Conservation (phyloP, 2,797 vertebrate species). For the Esox masquinongy region DNA sequence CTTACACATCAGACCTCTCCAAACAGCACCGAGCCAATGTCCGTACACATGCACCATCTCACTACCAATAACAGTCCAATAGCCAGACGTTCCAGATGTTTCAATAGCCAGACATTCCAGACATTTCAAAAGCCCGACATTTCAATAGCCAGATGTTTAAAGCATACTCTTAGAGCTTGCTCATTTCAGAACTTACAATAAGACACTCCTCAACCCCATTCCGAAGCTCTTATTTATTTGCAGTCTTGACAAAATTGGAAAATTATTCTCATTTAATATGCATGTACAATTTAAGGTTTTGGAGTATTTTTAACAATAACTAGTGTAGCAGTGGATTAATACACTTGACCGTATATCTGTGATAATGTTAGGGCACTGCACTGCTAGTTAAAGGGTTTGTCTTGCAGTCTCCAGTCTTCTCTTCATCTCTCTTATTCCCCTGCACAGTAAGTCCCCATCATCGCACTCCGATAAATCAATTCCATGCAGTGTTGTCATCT, state of each 20-base stretch:
- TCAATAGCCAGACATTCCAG: no score
- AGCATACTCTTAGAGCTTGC: conserved; percentile 4
- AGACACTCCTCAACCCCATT: not conserved
- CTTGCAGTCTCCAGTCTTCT: not conserved
- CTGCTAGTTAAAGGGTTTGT: not conserved
- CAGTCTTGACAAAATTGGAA: not conserved
- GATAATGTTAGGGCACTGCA: not conserved
- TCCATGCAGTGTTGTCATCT: conserved; percentile 24
- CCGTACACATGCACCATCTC: not conserved
- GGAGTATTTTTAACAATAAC: not conserved
- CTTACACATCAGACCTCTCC: conserved; percentile 14
- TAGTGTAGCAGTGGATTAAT: not conserved
- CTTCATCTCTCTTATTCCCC: not conserved
- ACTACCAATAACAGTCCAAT: not conserved
- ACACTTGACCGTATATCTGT: not conserved
- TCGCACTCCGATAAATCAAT: conserved; percentile 10
- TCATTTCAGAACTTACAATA: not conserved
- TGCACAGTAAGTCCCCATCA: conserved; percentile 5
- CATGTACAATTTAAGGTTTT: not conserved
- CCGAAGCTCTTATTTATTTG: not conserved
- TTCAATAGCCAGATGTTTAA: no score
- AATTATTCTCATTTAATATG: not conserved
- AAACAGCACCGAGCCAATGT: not conserved
- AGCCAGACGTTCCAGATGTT: not conserved
- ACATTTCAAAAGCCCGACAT: no score